These are phyloP conservation scores for Orthosia gothica DNA, from an alignment of 2,888 invertebrate species.

Conservation along the genomic window DNA sequence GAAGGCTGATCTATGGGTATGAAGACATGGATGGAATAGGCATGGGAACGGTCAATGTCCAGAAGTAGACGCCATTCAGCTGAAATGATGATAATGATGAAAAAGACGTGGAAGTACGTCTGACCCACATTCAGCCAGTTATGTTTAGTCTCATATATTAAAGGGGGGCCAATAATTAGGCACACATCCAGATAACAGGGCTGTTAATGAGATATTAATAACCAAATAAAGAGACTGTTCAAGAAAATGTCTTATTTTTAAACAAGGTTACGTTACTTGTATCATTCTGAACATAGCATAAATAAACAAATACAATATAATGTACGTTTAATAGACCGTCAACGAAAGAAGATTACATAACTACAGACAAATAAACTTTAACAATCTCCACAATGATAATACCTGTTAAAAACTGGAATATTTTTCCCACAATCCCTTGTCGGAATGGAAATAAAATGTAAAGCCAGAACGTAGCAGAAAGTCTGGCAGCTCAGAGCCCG, in stretches of 20 bases:
- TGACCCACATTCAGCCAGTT: neutral
- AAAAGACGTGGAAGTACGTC: neutral
- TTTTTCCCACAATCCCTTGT: slow-evolving; percentile 14
- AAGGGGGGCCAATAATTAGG: neutral
- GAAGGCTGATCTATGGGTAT: no score
- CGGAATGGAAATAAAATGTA: slow-evolving; percentile 56
- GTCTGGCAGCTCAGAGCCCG: slow-evolving; percentile 29
- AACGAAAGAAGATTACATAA: neutral
- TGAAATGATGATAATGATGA: no score
- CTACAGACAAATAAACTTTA: neutral
- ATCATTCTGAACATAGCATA: neutral
- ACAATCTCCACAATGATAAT: neutral
- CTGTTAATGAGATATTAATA: neutral
- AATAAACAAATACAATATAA: neutral
- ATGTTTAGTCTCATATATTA: neutral
- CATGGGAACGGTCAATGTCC: no score
- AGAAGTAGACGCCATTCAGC: no score
- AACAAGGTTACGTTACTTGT: neutral
- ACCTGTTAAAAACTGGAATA: slow-evolving; percentile 32
- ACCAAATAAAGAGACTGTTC: neutral
- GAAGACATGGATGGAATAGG: no score
- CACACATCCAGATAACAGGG: neutral
- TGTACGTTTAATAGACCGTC: neutral
- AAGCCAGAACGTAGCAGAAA: slow-evolving; percentile 40
- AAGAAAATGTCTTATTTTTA: no score